Base-by-base conservation (phyloP, 2,113 vertebrate genomes). In the Bos indicus region DNA sequence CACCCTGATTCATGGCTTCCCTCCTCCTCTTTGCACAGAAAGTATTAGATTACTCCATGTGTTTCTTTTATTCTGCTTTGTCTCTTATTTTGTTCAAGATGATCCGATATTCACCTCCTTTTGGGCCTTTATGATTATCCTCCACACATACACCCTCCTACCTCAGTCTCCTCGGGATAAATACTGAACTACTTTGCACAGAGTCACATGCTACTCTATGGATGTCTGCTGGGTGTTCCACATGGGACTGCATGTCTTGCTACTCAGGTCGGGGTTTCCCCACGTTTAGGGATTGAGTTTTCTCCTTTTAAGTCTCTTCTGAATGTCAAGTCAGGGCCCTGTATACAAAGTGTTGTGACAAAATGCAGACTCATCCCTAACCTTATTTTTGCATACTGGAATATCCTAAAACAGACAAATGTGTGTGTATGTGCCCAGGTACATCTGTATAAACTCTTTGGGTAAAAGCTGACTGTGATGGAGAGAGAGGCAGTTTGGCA, bases 381-480 rank as follows among this genome's bases (percentile, higher is more conserved):
- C 25, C 43, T 95, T 90, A 74, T 28, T 88, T 95, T 92, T 96
- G 40, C 52, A 93, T 19, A 78, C 71, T 51, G 23, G 48, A 97
- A 71, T 30, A 91, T 78, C n/a, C 91, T 83, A 83, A 84, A 87
- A 54, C 40, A 91, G 82, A 82, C 48, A 86, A 59, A 19, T 52
- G 13, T 40, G 25, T 81, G 40, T 33, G 33, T 56, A 9, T 8
- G 19, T 46, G 21, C 16, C 30, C 25, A 59, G 28, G 64, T 62
- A 52, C 89, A 46, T 78, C 60, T 96, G 59, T 57, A 54, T 56
- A 94, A 97, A 97, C 93, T 91, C 23, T 93, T 71, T 82, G 21
- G 64, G 40, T 85, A 89, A 25, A 96, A 74, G 26, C 33, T 81
- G 57, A 40, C 64, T 67, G 25, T 91, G 78, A 56, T 6, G 40